Evolutionary conservation across 2,113 vertebrate species (phyloP), one percentile per base, ranked within the genome.

Genomic region (Trematomus loennbergii): DNA sequence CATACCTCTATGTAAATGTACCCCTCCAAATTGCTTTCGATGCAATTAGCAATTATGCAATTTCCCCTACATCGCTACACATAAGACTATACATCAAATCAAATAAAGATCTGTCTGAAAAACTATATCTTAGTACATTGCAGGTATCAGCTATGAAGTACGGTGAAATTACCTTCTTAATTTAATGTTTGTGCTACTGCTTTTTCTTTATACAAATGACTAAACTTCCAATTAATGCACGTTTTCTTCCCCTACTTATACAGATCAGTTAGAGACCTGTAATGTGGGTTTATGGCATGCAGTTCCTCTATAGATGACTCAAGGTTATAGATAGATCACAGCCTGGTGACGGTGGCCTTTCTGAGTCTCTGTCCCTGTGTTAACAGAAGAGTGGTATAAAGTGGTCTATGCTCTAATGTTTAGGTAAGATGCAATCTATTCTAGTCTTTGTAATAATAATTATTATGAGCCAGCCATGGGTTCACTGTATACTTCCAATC

Each of bases 241-340:
- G 68, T 72, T 62, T 83, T 48, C 54, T 68, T 43, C 12, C 60
- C 33, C 63, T 55, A 58, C 54, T 78, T 22, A 59, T 29, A 67
- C 49, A 61, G 64, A 75, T 82, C 48, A 25, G 43, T 40, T 61
- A 66, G 18, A 33, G 73, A 62, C 71, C 67, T 82, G 57, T 86
- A 72, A 79, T 73, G 50, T 55, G 68, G 60, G 49, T 80, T 81
- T 73, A 83, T 82, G 75, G 54, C 79, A 81, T 88, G 79, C 67
- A 81, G 82, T 78, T 89, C 86, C 68, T 81, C 72, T 82, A 68
- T 69, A 73, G 85, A 78, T 92, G 81, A 92, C 81, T 88, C 82
- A 81, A 88, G 75, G 75, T 86, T 85, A 70, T 72, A 76, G 68
- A 82, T 78, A 36, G 72, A 85, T 91, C 77, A 90, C 73, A 87